phyloP scores from a whole-genome alignment of 2,797 vertebrate species.

The Vespertilio murinus region DNA sequence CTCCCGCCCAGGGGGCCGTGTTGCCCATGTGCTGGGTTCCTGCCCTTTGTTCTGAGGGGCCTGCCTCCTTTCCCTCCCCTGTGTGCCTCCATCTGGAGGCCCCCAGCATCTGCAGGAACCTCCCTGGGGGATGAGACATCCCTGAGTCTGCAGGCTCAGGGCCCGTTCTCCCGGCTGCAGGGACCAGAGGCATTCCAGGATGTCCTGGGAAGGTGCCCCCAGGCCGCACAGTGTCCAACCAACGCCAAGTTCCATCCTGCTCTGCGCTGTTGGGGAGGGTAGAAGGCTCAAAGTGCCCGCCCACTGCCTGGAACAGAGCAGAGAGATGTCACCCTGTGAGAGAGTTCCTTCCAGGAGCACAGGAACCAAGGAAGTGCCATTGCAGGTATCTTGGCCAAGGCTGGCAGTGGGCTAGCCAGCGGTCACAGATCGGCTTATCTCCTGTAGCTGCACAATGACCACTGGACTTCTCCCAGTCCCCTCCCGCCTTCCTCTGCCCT shows the following conservation, averaged over 20 bases:
- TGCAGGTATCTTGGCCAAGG: background rate
- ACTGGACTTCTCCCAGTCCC: background rate
- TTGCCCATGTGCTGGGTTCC: background rate
- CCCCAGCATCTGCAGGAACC: too few species aligned
- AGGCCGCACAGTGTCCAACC: fast-evolving
- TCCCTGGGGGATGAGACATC: background rate
- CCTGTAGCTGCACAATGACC: constrained; percentile 33
- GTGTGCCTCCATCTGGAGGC: background rate
- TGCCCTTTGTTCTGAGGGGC: background rate
- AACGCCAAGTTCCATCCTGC: background rate
- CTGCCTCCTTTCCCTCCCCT: background rate
- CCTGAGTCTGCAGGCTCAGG: background rate
- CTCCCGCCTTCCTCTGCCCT: constrained; percentile 30
- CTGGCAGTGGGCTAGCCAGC: background rate
- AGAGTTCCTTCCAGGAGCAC: background rate
- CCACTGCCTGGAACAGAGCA: background rate
- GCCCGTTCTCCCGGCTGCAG: background rate
- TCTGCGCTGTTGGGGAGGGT: fast-evolving
- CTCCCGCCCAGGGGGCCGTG: background rate
- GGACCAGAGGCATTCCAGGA: fast-evolving
- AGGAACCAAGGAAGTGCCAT: background rate
- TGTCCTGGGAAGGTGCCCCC: background rate
- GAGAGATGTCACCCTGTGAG: background rate
- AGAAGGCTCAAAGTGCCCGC: fast-evolving
- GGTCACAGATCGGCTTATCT: background rate